Evolutionary conservation across 2,888 invertebrate genomes (phyloP), one percentile per base, ranked within the genome.

Genomic region (Periphyllus acericola): DNA sequence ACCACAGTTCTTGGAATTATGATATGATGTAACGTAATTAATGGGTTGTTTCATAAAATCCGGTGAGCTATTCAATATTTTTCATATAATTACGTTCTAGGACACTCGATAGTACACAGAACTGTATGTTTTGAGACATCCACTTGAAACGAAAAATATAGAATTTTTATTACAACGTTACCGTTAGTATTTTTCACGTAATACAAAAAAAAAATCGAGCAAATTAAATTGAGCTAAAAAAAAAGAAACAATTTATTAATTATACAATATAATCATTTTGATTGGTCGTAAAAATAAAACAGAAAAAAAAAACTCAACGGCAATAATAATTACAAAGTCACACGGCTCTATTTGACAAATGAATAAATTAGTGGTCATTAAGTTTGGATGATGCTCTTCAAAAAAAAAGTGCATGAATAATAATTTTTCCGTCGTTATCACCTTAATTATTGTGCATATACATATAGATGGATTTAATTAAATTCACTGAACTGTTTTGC

Each of bases 351-450:
- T 55, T 78, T 78, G 32, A 78, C 32, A 52, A 52, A 78, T 78
- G n/a, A 52, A 78, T 52, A 52, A 60, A 79, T 79, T 79, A 60
- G 79, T 14, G 25, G 34, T 60, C 55, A 4, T 79, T 79, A 79
- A 55, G 5, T 55, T 79, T 60, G 55, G 14, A 52, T 0, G 6
- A 79, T 17, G 14, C 25, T 79, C 29, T n/a, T 29, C 1, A 66
- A 52, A 40, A 55, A 55, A 0, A 34, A 1, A 21, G 60, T 60
- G 21, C 60, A 60, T 60, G 14, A 79, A 60, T 60, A 60, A 34
- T 34, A 79, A 60, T 60, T 14, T 32, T 60, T 79, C 21, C 29
- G 14, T 25, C 14, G 6, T 29, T 68, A 68, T 29, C 68, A 29
- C 68, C 29, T 68, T 68, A 68, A 68, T 68, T 68, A 68, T 29